Base-by-base conservation (phyloP, 2,888 invertebrate species). In the Dilophus febrilis region DNA sequence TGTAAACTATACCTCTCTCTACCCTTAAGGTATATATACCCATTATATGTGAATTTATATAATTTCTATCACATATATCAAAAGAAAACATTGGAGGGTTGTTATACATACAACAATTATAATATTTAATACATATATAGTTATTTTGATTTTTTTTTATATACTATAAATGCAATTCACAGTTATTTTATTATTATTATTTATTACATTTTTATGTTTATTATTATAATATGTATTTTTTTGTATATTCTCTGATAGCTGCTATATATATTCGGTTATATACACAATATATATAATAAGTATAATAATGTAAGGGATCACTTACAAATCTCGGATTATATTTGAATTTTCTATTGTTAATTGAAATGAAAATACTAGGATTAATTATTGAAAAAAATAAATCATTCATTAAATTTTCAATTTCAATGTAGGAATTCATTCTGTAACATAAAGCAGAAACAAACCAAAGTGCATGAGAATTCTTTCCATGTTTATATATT, bases 271-370 rank as follows among this genome's bases (percentile, higher is more conserved):
- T n/a, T n/a, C n/a, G n/a, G n/a, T n/a, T n/a, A n/a, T n/a, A n/a
- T n/a, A n/a, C n/a, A n/a, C n/a, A n/a, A n/a, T n/a, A n/a, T n/a
- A n/a, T n/a, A n/a, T n/a, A n/a, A n/a, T n/a, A n/a, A n/a, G n/a
- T n/a, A n/a, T n/a, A n/a, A n/a, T n/a, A n/a, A n/a, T n/a, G n/a
- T n/a, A 27, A 39, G 34, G 39, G 39, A 39, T 39, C 39, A 39
- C 34, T 39, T 39, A 32, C 39, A 39, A 38, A 38, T 38, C 38
- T 32, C 19, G 38, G 38, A 38, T 38, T 38, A 38, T 26, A 37
- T 37, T 37, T 37, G 31, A 37, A 31, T 37, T 37, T 31, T 37
- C 14, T 30, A 31, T 37, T 31, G 30, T 31, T 37, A 31, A 19
- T 28, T 29, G n/a, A n/a, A n/a, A n/a, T n/a, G n/a, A 22, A 6